Evolutionary conservation across 2,113 vertebrate genomes (phyloP), one percentile per base, ranked within the genome.

Genomic region (Chunga burmeisteri): DNA sequence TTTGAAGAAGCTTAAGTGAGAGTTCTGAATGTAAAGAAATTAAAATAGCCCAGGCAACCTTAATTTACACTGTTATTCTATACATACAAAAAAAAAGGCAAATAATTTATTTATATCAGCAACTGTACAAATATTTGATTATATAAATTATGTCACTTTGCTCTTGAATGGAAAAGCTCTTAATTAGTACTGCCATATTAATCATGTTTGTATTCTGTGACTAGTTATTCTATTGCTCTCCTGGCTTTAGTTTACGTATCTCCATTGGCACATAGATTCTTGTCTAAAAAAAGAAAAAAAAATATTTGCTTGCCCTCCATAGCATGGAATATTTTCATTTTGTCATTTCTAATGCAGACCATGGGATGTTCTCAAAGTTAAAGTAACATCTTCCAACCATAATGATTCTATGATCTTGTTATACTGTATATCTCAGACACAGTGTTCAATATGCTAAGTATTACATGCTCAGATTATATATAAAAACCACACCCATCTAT

Each of bases 131-230:
- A 62, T 95, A 70, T 75, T 90, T 91, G 42, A 59, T 86, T 90
- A 59, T 62, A 61, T 84, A 61, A 88, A 86, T 84, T 75, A 50
- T 34, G 4, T 80, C 38, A 88, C 29, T 88, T 95, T 74, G 8
- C 29, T 94, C 36, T 79, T 79, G 65, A 92, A 63, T 92, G 65
- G 77, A 88, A 71, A 94, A 81, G 27, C 50, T 95, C 50, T 84
- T 92, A 58, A 72, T 93, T 47, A 74, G 7, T 80, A 67, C 58
- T 86, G 52, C 47, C 49, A 25, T 56, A 80, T 82, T 58, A 91
- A 83, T 93, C 59, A 63, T 44, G 23, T 74, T 96, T 95, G 86
- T 90, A 30, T 83, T 88, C 77, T 94, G 83, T 95, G 63, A 84
- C 38, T 82, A 38, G 22, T 71, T 95, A 94, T 67, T 90, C 94